Evolutionary conservation across 2,888 invertebrate genomes (phyloP), one percentile per base, ranked within the genome.

Genomic region (Epirrhoe tristata): DNA sequence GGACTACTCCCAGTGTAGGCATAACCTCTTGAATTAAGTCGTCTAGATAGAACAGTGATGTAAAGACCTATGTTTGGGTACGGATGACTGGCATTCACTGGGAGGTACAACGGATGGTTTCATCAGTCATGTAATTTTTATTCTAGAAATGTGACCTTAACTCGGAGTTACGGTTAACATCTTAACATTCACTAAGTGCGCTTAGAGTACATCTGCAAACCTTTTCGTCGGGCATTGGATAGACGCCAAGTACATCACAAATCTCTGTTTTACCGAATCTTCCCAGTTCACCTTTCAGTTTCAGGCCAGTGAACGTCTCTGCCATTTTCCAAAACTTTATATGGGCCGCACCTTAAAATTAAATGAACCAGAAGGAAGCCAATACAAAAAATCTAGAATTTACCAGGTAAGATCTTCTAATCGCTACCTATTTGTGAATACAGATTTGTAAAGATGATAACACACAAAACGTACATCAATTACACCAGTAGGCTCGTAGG

Each of bases 261-360:
- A 98, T 97, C 86, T 98, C 98, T 0, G 98, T 98, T 89, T 97
- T 97, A 0, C 98, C 98, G 85, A 98, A 98, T 80, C 97, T 94
- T 0, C 98, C 98, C n/a, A 97, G 86, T 79, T 97, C 96, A 0
- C 98, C 98, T 87, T 98, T 96, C 6, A 98, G 90, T 87, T 98
- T 98, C 0, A 98, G 89, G 0, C 98, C 98, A 0, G 98, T 98
- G 81, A 98, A 98, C 0, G 98, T 98, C 71, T 94, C 86, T 0
- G 96, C 96, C 96, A 98, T 98, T 93, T 97, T 98, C 98, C 98
- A 98, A 88, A 98, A 98, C 86, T 98, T 98, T 34, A 97, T 96
- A 79, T 98, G 97, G 16, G 96, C 96, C 1, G 95, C 86, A 8
- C 96, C 96, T 95, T 43, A 55, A 74, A 69, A n/a, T 0, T 43